Base-by-base conservation (phyloP, 2,888 invertebrate species). In the Phymatocera aterrima region DNA sequence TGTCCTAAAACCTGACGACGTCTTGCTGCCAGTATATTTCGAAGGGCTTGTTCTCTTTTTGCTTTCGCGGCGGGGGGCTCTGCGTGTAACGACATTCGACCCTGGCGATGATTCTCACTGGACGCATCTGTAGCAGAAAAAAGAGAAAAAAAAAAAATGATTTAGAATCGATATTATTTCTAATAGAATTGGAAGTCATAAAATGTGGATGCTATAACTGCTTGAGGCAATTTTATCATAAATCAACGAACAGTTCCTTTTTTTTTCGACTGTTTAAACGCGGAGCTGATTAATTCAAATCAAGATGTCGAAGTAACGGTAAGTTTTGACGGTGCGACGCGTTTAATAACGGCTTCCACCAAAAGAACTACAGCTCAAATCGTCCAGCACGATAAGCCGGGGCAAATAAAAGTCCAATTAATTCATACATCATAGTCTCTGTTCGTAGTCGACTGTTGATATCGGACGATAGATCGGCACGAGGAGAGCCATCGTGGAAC, bases 1-100 rank as follows among this genome's bases (percentile, higher is more conserved):
- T 93, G 93, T 15, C 91, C 91, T 74, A 94, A 91, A 70, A 94
- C 90, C 77, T 94, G 94, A 54, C 93, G 92, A 72, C 95, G 91
- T 37, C 94, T 90, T 0, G 94, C 93, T 0, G 94, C 94, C 81
- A 94, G 90, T 65, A 94, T 85, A 80, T 84, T 87, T 12, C 88
- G 87, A 34, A 88, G 83, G 0, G 84, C 82, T 78, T 87, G 88
- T 79, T 90, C 90, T 21, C 89, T 84, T 61, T 87, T 87, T n/a
- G 83, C 84, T 78, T 87, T 90, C 21, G 85, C 85, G 31, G 86
- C 81, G 3, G 87, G 85, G 18, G 83, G 81, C 77, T 88, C 89
- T 51, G 86, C 79, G 51, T 85, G 87, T 40, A 84, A 78, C 3
- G 85, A 84, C 84, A 84, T 84, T 24, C 85, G 85, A 31, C 83